A percentile compares a stretch with the other conserved stretches of the same genome.
phyloP scores from a whole-genome alignment of 2,113 vertebrate genomes.

The Grammomys surdaster region DNA sequence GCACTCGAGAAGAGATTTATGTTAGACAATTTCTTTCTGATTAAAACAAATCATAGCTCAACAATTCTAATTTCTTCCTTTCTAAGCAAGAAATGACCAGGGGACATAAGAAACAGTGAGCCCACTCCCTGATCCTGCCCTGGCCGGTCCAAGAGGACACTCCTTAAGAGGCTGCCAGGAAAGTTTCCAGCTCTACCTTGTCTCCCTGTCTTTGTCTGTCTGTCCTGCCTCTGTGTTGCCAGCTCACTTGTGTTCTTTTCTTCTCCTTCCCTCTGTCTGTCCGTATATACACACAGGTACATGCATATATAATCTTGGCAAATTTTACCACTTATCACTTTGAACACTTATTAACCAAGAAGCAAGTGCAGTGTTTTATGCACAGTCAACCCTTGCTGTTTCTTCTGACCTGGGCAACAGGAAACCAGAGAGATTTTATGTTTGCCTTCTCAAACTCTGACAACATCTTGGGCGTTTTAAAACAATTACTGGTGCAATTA shows the following conservation, averaged over 20 bases:
- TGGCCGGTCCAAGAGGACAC: background rate
- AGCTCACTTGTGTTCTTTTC: background rate
- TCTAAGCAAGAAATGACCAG: slow-evolving; percentile 87
- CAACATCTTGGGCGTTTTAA: slow-evolving; percentile 15
- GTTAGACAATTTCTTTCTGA: slow-evolving; percentile 91
- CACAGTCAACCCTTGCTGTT: slow-evolving; percentile 43
- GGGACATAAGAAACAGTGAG: slow-evolving; percentile 81
- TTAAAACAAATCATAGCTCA: slow-evolving; percentile 93
- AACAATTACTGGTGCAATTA: slow-evolving; percentile 14
- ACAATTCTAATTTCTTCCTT: slow-evolving; percentile 90
- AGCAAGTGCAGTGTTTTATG: slow-evolving; percentile 19
- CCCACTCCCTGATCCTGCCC: slow-evolving; percentile 59
- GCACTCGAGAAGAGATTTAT: slow-evolving; percentile 91
- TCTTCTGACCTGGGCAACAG: slow-evolving; percentile 50
- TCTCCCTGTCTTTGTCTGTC: background rate
- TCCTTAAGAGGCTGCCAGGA: slow-evolving; percentile 15
- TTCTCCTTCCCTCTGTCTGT: background rate
- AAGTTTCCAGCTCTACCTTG: background rate
- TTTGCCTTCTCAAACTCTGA: slow-evolving; percentile 52
- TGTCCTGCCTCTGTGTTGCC: background rate
- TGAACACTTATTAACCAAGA: slow-evolving; percentile 47
- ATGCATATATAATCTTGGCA: background rate
- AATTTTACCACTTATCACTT: background rate
- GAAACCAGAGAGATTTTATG: slow-evolving; percentile 39
- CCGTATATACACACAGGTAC: background rate